Conservation (phyloP, 2,797 vertebrate genomes). For the Galagoides demidoff region DNA sequence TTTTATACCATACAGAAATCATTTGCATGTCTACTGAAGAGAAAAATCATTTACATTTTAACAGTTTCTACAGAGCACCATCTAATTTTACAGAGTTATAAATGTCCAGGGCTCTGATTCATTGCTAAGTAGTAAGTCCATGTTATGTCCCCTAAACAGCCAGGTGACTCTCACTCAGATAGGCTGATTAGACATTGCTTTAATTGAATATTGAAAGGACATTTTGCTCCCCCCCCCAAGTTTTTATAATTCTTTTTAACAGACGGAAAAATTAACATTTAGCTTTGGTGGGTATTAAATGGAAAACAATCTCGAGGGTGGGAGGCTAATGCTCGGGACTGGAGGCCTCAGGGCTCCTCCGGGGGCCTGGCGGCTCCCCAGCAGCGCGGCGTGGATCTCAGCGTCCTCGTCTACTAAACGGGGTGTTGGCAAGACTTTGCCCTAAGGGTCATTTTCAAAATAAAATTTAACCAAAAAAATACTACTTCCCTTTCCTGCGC, state of each 20-base stretch:
- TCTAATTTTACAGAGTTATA: slow-evolving; percentile 42
- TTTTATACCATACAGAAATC: neutral
- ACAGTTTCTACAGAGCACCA: neutral
- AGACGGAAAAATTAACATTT: neutral
- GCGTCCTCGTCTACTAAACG: neutral
- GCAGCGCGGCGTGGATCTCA: neutral
- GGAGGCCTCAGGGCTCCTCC: neutral
- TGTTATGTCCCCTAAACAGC: neutral
- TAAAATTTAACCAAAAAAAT: neutral
- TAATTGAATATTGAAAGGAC: neutral
- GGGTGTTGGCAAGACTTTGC: neutral
- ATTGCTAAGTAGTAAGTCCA: neutral
- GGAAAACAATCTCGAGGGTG: neutral
- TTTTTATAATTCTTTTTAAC: slow-evolving; percentile 8
- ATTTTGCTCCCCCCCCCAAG: neutral
- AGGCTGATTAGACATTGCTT: neutral
- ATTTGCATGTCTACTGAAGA: slow-evolving; percentile 59
- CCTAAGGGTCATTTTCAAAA: slow-evolving; percentile 12
- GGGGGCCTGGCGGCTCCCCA: neutral
- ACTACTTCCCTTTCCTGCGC: neutral
- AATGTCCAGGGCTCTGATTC: neutral
- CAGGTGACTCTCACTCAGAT: neutral
- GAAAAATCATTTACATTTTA: slow-evolving; percentile 63
- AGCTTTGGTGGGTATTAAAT: neutral
- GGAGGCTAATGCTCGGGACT: no score